These are phyloP conservation scores for Bursaphelenchus mucronatus DNA, from an alignment of 1,140 invertebrate species.

Conservation along the genomic window DNA sequence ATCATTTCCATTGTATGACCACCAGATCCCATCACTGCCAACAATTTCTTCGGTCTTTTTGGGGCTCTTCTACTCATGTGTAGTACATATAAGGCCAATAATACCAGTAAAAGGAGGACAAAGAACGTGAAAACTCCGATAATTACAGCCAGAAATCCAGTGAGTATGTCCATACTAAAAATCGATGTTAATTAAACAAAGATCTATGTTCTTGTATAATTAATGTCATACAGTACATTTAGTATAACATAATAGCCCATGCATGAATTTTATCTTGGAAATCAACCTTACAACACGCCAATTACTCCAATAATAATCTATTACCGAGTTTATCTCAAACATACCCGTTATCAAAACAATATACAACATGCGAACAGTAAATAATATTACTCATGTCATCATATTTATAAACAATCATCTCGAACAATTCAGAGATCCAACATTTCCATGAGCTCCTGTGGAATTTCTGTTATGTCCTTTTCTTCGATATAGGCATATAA, in stretches of 20 bases:
- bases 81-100: neutral
- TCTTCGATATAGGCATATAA: slow-evolving; percentile 21
- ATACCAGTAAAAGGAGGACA: neutral
- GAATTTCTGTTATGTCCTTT: neutral
- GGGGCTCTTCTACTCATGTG: neutral
- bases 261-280: too few species aligned
- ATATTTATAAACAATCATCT: neutral
- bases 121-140: slow-evolving; percentile 9
- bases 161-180: slow-evolving; percentile 13
- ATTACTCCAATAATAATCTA: too few species aligned
- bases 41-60: slow-evolving; percentile 12
- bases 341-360: slow-evolving; percentile 1
- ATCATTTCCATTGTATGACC: slow-evolving; percentile 87
- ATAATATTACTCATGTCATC: neutral
- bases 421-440: neutral
- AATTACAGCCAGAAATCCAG: slow-evolving; percentile 1
- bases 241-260: too few species aligned
- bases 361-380: neutral
- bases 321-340: too few species aligned
- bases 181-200: neutral
- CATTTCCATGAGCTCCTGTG: slow-evolving; percentile 13
- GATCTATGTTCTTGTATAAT: slow-evolving; percentile 18
- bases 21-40: slow-evolving; percentile 61
- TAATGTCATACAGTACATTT: neutral
- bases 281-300: too few species aligned